Evolutionary conservation across 2,113 vertebrate species (phyloP).

Genomic region (Chloropsis cyanopogon): DNA sequence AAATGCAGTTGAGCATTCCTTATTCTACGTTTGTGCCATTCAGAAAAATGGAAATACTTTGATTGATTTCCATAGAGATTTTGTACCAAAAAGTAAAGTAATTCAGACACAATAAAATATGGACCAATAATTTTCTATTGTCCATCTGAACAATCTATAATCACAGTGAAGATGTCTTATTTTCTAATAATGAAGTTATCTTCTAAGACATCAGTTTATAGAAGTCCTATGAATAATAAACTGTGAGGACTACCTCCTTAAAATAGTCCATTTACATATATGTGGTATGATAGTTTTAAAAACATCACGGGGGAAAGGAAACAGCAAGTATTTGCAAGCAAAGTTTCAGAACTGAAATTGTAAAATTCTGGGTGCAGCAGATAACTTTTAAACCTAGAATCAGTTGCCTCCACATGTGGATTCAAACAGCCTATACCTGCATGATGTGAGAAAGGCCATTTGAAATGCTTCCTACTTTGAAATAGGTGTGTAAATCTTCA

Average conservation of each 20-base stretch:
- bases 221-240: neutral
- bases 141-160: neutral
- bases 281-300: neutral
- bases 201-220: neutral
- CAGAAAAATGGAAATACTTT: neutral
- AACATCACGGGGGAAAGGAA: fast-evolving
- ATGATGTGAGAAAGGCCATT: neutral
- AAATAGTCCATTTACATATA: neutral
- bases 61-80: neutral
- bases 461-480: neutral
- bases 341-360: neutral
- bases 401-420: neutral
- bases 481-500: neutral
- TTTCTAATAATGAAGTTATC: neutral
- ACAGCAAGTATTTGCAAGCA: neutral
- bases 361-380: neutral
- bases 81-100: neutral
- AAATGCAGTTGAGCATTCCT: neutral
- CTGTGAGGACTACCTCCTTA: neutral
- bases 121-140: neutral
- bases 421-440: neutral
- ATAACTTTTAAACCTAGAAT: neutral
- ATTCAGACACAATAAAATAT: neutral
- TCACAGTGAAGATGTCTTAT: neutral
- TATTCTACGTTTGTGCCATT: neutral